phyloP scores from a whole-genome alignment of 30 jellyfish, hydroid and myxozoan genomes.

The Aurelia aurita region DNA sequence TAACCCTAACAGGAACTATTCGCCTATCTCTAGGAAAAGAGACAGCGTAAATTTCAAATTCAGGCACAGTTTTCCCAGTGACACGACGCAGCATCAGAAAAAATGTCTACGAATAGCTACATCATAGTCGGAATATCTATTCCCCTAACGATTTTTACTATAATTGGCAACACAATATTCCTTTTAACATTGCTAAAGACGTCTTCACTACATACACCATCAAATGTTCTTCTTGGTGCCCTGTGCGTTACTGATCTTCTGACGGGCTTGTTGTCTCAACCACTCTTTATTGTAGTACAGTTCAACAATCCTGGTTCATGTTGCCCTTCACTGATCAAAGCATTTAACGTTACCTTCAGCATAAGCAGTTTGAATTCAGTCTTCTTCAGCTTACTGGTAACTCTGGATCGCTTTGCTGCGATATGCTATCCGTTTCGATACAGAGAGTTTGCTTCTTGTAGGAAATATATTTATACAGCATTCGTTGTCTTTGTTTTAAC shows the following conservation, averaged over 20 bases:
- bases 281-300: not conserved
- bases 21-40: too few species aligned
- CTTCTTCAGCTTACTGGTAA: not conserved
- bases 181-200: slow-evolving; percentile 1
- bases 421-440: too few species aligned
- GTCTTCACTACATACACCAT: not conserved
- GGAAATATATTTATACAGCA: too few species aligned
- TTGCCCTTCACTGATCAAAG: not conserved
- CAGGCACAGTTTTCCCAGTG: too few species aligned
- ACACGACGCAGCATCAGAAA: too few species aligned
- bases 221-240: slow-evolving; percentile 1
- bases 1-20: too few species aligned
- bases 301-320: not conserved
- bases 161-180: slow-evolving; percentile 14
- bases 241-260: slow-evolving; percentile 16
- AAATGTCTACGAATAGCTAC: too few species aligned
- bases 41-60: too few species aligned
- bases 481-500: too few species aligned
- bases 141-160: not conserved
- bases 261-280: slow-evolving; percentile 3
- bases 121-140: too few species aligned
- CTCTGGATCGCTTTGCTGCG: too few species aligned
- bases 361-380: not conserved
- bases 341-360: not conserved
- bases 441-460: too few species aligned